Percentiles rank a stretch among this genome's conserved stretches.
phyloP scores from a whole-genome alignment of 2,888 invertebrate species.

The Thymelicus acteon region DNA sequence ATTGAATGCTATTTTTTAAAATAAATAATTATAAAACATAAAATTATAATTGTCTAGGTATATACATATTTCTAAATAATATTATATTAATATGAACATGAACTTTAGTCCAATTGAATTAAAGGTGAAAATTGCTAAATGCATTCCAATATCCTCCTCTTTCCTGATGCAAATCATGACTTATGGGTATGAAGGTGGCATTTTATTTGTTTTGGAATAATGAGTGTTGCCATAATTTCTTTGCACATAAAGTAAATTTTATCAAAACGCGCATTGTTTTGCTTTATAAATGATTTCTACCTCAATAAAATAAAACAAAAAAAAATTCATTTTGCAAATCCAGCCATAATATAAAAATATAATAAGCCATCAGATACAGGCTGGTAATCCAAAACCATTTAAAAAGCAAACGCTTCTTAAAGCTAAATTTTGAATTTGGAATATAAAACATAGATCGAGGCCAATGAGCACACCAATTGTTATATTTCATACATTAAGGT shows the following conservation, averaged over 20 bases:
- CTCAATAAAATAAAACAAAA: not conserved
- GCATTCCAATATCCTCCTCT: constrained; percentile 8
- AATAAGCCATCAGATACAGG: constrained; percentile 20
- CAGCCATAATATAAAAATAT: no score
- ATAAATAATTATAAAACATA: no score
- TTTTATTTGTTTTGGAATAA: constrained; percentile 51
- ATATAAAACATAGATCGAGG: constrained; percentile 62
- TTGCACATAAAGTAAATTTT: constrained; percentile 27
- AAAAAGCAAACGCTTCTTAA: constrained; percentile 49
- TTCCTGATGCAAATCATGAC: not conserved
- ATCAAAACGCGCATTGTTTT: constrained; percentile 34
- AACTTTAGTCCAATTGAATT: constrained; percentile 13
- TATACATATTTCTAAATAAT: no score
- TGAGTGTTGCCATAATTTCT: constrained; percentile 73
- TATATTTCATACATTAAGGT: constrained; percentile 63
- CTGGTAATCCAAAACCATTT: constrained; percentile 48
- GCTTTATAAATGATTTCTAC: constrained; percentile 39
- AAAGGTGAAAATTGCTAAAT: constrained; percentile 16
- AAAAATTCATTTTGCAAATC: not conserved
- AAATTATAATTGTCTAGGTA: no score
- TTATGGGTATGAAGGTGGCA: constrained; percentile 62
- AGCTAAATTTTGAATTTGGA: constrained; percentile 82
- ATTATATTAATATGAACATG: constrained; percentile 14
- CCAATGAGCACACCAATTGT: constrained; percentile 81
- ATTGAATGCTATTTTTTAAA: no score